Evolutionary conservation across 2,797 vertebrate species (phyloP).

Genomic region (Dendrocincla tyrannina): DNA sequence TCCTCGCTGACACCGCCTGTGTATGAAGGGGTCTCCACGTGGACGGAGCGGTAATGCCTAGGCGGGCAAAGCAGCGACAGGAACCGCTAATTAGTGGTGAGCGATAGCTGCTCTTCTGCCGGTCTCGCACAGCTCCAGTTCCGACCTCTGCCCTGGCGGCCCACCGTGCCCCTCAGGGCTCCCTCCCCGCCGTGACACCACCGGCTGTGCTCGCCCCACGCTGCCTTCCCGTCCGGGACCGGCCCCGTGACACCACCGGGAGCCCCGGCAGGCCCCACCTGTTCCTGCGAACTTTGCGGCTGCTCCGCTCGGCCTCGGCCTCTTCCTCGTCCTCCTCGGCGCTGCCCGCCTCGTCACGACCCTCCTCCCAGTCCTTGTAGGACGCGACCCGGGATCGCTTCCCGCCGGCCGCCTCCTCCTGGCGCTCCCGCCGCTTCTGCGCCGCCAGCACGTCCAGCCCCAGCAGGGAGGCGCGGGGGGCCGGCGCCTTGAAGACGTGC

Average conservation of each 20-base stretch:
- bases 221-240: accelerated
- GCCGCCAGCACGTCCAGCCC: conserved; percentile 92
- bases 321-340: conserved; percentile 83
- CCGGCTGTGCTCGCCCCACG: accelerated
- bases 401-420: not conserved
- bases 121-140: no score
- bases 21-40: conserved; percentile 93
- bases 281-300: conserved; percentile 78
- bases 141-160: accelerated
- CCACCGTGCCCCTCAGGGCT: no score
- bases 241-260: accelerated
- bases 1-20: conserved; percentile 96
- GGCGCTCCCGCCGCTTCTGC: conserved; percentile 89
- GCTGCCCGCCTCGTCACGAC: conserved; percentile 8
- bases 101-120: not conserved
- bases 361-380: conserved; percentile 53
- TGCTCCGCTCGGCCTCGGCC: conserved; percentile 67
- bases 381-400: conserved; percentile 26
- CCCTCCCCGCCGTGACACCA: no score
- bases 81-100: not conserved
- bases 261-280: conserved; percentile 72
- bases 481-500: conserved; percentile 92
- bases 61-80: not conserved
- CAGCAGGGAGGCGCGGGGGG: conserved; percentile 89
- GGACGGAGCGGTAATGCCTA: conserved; percentile 91